Evolutionary conservation across 2,888 invertebrate genomes (phyloP), one percentile per base, ranked within the genome.

Genomic region (Caenorhabditis macrosperma): DNA sequence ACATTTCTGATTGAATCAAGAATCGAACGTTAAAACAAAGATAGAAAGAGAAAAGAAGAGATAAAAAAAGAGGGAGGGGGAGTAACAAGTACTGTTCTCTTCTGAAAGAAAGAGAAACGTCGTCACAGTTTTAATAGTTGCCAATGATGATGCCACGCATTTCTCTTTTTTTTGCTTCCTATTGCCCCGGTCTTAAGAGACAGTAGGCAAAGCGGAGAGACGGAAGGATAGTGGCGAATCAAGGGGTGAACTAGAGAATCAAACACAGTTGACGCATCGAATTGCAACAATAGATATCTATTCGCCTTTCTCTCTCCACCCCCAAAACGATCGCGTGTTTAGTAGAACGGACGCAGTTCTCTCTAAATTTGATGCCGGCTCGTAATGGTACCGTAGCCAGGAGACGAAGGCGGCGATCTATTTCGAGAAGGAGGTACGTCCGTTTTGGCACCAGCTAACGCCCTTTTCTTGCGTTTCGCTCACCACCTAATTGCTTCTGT

Each of bases 251-350:
- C 15, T 35, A 60, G 61, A 54, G 54, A 30, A 15, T 4, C 4
- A 41, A 7, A 38, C 55, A 75, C 17, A 30, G 64, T 24, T 57
- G 72, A 28, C 76, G 54, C 52, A 67, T 76, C 68, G 35, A 57
- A 68, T 24, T 69, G 57, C 63, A 63, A 69, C 69, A 77, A 75
- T 75, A 67, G 67, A 75, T 48, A 66, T 63, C 75, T 76, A 76
- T 76, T 54, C 63, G 52, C 52, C 71, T 48, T 61, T 48, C 17
- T 28, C 48, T 26, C 17, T 46, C 44, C 33, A n/a, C 44, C 30
- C 20, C 26, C 17, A n/a, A n/a, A n/a, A n/a, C n/a, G n/a, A 44
- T 44, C 44, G 20, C 44, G 20, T 44, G 44, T 1, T 33, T 33
- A 17, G 44, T 44, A 44, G 44, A 44, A 44, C 44, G 44, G 44